These are phyloP conservation scores for Propithecus coquereli DNA, from an alignment of 2,113 vertebrate species.

Conservation along the genomic window DNA sequence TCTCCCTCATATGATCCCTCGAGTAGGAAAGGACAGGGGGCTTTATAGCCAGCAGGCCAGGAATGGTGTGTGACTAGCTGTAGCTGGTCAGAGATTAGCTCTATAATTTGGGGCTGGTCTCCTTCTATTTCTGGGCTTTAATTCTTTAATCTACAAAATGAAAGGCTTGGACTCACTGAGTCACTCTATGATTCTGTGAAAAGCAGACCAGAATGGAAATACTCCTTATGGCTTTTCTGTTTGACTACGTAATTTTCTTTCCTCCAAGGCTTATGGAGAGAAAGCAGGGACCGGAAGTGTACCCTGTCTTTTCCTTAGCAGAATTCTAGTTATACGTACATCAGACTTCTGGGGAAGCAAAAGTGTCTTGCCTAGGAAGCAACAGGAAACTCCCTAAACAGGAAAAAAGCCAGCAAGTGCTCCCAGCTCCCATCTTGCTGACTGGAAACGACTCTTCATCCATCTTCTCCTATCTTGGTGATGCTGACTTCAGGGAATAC, in stretches of 20 bases:
- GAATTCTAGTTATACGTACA: background rate
- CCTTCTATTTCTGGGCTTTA: background rate
- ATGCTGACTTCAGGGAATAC: background rate
- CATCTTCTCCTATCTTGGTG: background rate
- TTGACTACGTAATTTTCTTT: background rate
- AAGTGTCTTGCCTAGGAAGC: background rate
- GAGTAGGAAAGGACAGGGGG: background rate
- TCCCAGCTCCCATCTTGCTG: background rate
- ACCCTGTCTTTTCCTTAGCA: background rate
- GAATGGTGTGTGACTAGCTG: background rate
- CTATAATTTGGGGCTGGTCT: background rate
- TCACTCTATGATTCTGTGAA: background rate
- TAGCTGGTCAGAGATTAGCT: background rate
- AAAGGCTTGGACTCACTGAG: background rate
- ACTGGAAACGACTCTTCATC: background rate
- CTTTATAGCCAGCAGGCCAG: background rate
- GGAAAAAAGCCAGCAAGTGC: background rate
- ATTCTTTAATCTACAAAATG: background rate
- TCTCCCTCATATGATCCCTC: background rate
- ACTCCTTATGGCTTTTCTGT: background rate
- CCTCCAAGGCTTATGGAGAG: background rate
- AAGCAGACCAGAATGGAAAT: background rate
- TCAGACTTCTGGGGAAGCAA: background rate
- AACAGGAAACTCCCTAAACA: background rate
- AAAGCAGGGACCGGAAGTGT: background rate